Evolutionary conservation across 1,140 invertebrate genomes (phyloP).

Genomic region (Leptopilina boulardi): DNA sequence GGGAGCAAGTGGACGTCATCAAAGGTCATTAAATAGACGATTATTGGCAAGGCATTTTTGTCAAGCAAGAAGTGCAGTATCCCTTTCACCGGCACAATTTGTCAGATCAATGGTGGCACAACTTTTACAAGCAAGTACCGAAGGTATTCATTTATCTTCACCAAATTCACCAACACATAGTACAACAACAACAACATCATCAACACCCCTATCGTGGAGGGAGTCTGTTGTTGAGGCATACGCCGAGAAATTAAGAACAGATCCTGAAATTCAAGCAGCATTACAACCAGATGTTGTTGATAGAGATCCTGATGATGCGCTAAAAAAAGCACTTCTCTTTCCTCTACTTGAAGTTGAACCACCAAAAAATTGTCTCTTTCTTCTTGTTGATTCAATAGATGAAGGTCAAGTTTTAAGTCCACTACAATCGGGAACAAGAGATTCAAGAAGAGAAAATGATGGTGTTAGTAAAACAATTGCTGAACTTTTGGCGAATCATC

Average conservation of each 20-base stretch:
- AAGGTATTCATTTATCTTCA: slow-evolving; percentile 65
- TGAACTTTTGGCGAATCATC: slow-evolving; percentile 90
- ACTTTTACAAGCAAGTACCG: slow-evolving; percentile 71
- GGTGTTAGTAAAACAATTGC: slow-evolving; percentile 85
- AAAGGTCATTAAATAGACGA: slow-evolving; percentile 84
- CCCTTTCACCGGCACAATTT: slow-evolving; percentile 88
- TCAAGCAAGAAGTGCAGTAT: slow-evolving; percentile 77
- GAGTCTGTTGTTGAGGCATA: slow-evolving; percentile 85
- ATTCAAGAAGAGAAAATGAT: slow-evolving; percentile 73
- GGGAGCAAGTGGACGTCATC: slow-evolving; percentile 81
- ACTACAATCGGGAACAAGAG: slow-evolving; percentile 66
- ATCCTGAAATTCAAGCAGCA: slow-evolving; percentile 85
- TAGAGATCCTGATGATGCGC: slow-evolving; percentile 91
- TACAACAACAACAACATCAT: slow-evolving; percentile 41
- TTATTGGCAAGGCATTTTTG: slow-evolving; percentile 90
- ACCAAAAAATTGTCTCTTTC: slow-evolving; percentile 88
- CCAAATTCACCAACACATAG: slow-evolving; percentile 52
- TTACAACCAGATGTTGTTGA: slow-evolving; percentile 84
- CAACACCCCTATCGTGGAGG: slow-evolving; percentile 59
- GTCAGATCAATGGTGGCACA: slow-evolving; percentile 89
- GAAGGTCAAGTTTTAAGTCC: slow-evolving; percentile 78
- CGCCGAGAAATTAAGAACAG: slow-evolving; percentile 85
- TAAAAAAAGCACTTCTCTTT: slow-evolving; percentile 91
- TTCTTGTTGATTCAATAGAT: slow-evolving; percentile 95
- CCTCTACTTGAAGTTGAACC: slow-evolving; percentile 89